Evolutionary conservation across 2,797 vertebrate species (phyloP).

Genomic region (Nothura maculosa): DNA sequence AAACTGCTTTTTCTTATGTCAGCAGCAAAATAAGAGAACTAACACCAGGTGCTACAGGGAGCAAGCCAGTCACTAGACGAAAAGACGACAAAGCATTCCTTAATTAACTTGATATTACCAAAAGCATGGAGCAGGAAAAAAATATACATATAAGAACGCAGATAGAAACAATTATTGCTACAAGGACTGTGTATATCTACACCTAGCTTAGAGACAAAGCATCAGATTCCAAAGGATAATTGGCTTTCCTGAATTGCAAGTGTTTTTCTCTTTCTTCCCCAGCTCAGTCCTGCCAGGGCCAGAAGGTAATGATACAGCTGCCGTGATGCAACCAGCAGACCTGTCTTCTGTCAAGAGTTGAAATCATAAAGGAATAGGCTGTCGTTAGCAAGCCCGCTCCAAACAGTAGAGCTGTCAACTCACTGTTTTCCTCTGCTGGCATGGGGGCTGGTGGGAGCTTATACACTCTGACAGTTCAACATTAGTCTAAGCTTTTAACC

Average conservation of each 20-base stretch:
- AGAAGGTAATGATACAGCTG: conserved; percentile 97
- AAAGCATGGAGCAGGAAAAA: conserved; percentile 25
- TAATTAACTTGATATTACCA: conserved; percentile 45
- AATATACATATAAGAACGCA: background rate
- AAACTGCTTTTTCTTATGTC: conserved; percentile 61
- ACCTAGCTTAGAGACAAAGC: conserved; percentile 31
- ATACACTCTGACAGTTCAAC: conserved; percentile 86
- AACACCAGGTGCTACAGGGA: conserved; percentile 28
- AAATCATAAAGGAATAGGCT: conserved; percentile 98
- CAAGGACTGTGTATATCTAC: conserved; percentile 38
- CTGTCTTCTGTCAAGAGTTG: conserved; percentile 95
- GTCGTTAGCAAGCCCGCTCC: conserved; percentile 93
- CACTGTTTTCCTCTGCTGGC: conserved; percentile 81
- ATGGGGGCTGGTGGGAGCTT: conserved; percentile 82
- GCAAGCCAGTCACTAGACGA: conserved; percentile 20
- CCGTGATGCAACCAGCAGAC: conserved; percentile 95
- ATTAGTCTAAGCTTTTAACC: conserved; percentile 84
- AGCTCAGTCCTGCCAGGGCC: conserved; percentile 92
- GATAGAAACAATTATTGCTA: conserved; percentile 36
- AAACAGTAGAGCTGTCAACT: conserved; percentile 92
- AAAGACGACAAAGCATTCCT: conserved; percentile 18
- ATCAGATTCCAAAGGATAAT: conserved; percentile 78
- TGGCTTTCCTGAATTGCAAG: conserved; percentile 77
- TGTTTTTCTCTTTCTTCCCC: conserved; percentile 46
- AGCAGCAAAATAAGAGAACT: conserved; percentile 55